Evolutionary conservation across 2,797 vertebrate genomes (phyloP), one percentile per base, ranked within the genome.

Genomic region (Gymnothorax javanicus): DNA sequence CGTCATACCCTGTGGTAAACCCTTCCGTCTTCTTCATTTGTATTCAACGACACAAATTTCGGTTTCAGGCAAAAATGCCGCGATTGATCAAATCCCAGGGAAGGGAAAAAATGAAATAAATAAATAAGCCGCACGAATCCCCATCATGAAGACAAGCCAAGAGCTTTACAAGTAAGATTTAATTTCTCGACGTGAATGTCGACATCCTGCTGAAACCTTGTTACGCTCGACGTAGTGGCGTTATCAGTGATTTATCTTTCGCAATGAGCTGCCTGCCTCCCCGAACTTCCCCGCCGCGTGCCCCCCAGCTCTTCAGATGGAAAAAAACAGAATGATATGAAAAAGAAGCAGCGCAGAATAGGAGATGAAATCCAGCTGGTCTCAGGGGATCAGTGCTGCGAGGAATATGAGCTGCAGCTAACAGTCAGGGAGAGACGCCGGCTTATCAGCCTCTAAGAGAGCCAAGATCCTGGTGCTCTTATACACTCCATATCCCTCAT

Each of bases 111-210:
- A 27, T 8, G 6, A 27, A 27, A 69, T n/a, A 9, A 69, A 69
- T 8, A 12, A 33, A 73, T 27, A 43, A 77, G 33, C 23, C 73
- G 2, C 73, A 77, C 12, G 73, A 73, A 73, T 73, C 17, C 73
- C 73, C 33, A 8, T 11, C 12, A 6, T 52, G 13, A 77, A 77
- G 71, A 77, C 33, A 52, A 52, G 73, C 73, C 73, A 50, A 52
- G 33, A 20, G 73, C 73, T 20, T 77, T 52, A 77, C 73, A 77
- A 77, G 73, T 77, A 52, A 17, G 73, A 52, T 77, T 77, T 77
- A 77, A 77, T 77, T 77, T 77, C 73, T 77, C 33, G 52, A 52
- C 73, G 52, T 77, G 73, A 43, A 77, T 77, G 73, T 77, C 73
- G 43, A 77, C 73, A 77, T 50, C 73, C 73, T 77, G 73, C 9